Conservation (phyloP, 2,797 vertebrate species). For the Hybognathus amarus region DNA sequence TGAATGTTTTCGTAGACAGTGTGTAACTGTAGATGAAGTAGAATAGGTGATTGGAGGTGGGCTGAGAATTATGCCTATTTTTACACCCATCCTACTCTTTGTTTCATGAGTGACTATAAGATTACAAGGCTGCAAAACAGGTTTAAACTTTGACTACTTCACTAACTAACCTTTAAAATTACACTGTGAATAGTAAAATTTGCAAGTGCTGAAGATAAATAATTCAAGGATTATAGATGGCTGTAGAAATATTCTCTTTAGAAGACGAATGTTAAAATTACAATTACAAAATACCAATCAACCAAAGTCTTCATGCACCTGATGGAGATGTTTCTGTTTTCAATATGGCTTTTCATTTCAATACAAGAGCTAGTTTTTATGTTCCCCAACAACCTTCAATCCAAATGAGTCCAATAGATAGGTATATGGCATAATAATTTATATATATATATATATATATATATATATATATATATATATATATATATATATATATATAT, state of each 20-base stretch:
- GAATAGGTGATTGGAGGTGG: neutral
- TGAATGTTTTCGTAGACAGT: neutral
- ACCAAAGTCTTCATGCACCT: neutral
- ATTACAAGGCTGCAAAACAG: neutral
- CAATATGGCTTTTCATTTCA: neutral
- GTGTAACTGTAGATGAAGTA: neutral
- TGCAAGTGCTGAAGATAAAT: constrained; percentile 26
- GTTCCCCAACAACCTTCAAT: neutral
- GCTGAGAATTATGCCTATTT: neutral
- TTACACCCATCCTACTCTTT: neutral
- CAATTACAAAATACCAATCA: neutral
- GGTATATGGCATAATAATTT: neutral
- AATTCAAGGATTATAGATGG: constrained; percentile 29
- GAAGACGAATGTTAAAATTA: neutral
- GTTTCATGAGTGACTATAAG: neutral
- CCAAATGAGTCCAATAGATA: neutral
- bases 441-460: too few relatives aligned
- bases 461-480: too few relatives aligned
- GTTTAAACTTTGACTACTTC: neutral
- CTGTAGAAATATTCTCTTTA: constrained; percentile 13
- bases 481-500: too few relatives aligned
- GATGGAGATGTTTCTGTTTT: neutral
- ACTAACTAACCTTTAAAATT: constrained; percentile 13
- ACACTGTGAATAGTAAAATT: neutral
- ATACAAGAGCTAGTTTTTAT: neutral